Evolutionary conservation across 2,113 vertebrate species (phyloP), one percentile per base, ranked within the genome.

Genomic region (Podarcis raffonei): DNA sequence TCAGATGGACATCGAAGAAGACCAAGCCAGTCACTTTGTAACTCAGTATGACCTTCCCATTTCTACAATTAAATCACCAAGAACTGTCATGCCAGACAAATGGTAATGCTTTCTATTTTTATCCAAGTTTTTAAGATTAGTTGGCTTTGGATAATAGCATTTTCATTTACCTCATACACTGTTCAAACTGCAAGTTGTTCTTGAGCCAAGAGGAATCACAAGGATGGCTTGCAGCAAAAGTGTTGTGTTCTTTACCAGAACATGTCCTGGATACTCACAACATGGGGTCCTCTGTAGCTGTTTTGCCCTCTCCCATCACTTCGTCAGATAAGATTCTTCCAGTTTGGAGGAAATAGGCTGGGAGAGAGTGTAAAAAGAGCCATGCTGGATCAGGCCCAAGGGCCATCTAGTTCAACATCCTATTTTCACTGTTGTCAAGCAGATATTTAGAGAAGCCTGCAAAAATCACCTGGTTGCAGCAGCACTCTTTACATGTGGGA

Each of bases 91-190:
- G 83, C 83, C 83, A 86, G 35, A 77, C 30, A 86, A 77, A 65
- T n/a, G 13, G 84, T 75, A 86, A 86, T 77, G 74, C 74, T 65
- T 86, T 15, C 84, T 86, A 86, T 86, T 86, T 66, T 66, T 78
- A 86, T 25, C 23, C 74, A 77, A 66, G 7, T 86, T 77, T 48
- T 59, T 86, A 39, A 77, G 32, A 66, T 78, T 77, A 42, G 59
- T 78, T 77, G 84, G 84, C 72, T 27, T 42, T 77, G 37, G 84
- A 86, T 65, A 65, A 86, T 30, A 84, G 39, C 68, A 22, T 1
- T 84, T 57, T 57, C 30, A 35, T 84, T 84, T 84, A 84, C 69
- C 27, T 84, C 68, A 84, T 84, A 86, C 69, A 22, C 25, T n/a
- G 20, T 20, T 85, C 59, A 25, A 85, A 30, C 25, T 59, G 77